Evolutionary conservation across 2,797 vertebrate genomes (phyloP).

Genomic region (Neosilurus hyrtlii): DNA sequence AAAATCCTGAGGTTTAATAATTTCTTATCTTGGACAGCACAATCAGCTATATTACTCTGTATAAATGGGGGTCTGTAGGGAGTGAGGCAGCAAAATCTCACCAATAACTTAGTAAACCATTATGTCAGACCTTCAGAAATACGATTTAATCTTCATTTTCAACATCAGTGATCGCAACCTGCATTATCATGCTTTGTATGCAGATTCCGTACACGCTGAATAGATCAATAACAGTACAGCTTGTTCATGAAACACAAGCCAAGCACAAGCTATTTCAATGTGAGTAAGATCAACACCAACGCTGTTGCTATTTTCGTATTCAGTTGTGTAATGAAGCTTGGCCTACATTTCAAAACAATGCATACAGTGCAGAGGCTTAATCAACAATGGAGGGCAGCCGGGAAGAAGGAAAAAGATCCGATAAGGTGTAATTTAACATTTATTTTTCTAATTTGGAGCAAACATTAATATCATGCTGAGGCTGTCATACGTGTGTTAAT

Average conservation of each 20-base stretch:
- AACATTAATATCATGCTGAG: slow-evolving; percentile 35
- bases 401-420: slow-evolving; percentile 36
- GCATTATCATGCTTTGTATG: slow-evolving; percentile 21
- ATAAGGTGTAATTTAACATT: slow-evolving; percentile 35
- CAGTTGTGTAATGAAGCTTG: slow-evolving; percentile 52
- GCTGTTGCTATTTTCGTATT: slow-evolving; percentile 50
- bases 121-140: background rate
- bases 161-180: background rate
- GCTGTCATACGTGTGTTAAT: slow-evolving; percentile 37
- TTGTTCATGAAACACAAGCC: slow-evolving; percentile 28
- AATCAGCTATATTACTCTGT: slow-evolving; percentile 21
- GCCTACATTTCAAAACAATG: slow-evolving; percentile 55
- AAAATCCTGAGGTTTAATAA: slow-evolving; percentile 21
- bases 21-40: slow-evolving; percentile 25
- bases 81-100: background rate
- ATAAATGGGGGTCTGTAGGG: slow-evolving; percentile 6
- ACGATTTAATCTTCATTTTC: background rate
- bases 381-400: slow-evolving; percentile 40
- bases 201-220: slow-evolving; percentile 1
- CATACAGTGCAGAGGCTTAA: slow-evolving; percentile 47
- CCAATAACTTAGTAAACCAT: slow-evolving; percentile 8
- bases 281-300: slow-evolving; percentile 45
- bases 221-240: slow-evolving; percentile 18
- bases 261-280: slow-evolving; percentile 39
- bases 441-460: slow-evolving; percentile 6